Evolutionary conservation across 2,797 vertebrate species (phyloP), one percentile per base, ranked within the genome.

Genomic region (Sardinella longiceps): DNA sequence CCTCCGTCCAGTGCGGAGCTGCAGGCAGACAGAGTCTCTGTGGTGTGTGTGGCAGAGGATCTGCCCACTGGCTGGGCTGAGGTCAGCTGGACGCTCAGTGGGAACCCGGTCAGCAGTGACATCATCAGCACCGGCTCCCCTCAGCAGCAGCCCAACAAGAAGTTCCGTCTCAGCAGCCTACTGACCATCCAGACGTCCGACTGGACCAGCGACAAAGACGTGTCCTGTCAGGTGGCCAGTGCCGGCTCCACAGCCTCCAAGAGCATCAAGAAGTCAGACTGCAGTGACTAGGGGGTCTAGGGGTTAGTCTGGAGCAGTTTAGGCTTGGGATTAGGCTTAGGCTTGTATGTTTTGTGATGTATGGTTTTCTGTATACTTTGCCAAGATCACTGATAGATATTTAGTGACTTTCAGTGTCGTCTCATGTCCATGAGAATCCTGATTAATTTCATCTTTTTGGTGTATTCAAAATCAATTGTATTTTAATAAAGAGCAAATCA

Each of bases 111-210:
- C 81, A 90, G 80, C 85, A 87, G 80, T 39, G 92, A 86, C 81
- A 83, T 93, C 87, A 89, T 93, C 87, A 89, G 85, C n/a, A 93
- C 86, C 87, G 91, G 92, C 88, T 80, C 87, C 10, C 85, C 90
- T 82, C 87, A 89, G 74, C 86, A 87, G 80, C 89, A 90, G 83
- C 50, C 88, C 63, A 92, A 92, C 87, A 86, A 90, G 53, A 91
- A 87, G 83, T 94, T 92, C 89, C 86, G 88, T 25, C 88, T 93
- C 85, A 95, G 91, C 92, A 94, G 92, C 89, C 88, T 82, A 87
- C 88, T 93, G 90, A 82, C 33, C 87, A 82, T 94, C 48, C 84
- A 87, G 81, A 80, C 86, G 1, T 88, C 89, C 15, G 89, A 93
- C 80, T 92, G 92, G 91, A 88, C 83, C 87, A 82, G 18, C 15